phyloP scores from a whole-genome alignment of 2,113 vertebrate species.

The Prunella himalayana region DNA sequence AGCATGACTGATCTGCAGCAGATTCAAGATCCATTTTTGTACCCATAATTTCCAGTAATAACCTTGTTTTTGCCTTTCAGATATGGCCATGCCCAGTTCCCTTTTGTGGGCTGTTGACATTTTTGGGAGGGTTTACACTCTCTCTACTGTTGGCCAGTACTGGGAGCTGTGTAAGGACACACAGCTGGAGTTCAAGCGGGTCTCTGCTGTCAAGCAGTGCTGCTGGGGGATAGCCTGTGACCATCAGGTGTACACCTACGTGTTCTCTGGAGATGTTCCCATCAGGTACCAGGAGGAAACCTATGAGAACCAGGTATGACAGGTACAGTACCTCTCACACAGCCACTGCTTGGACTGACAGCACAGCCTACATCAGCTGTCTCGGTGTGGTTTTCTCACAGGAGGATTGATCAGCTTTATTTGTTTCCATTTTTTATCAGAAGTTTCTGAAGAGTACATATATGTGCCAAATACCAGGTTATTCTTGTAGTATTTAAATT shows the following conservation, averaged over 20 bases:
- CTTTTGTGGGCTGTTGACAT: slow-evolving; percentile 92
- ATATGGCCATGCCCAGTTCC: slow-evolving; percentile 80
- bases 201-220: slow-evolving; percentile 83
- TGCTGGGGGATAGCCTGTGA: slow-evolving; percentile 96
- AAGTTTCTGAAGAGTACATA: not conserved
- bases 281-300: slow-evolving; percentile 90
- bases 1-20: not conserved
- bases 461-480: not conserved
- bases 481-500: not conserved
- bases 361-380: not conserved
- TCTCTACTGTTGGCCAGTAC: slow-evolving; percentile 87
- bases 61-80: not conserved
- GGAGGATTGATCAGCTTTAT: not conserved
- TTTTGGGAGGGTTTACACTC: slow-evolving; percentile 87
- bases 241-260: slow-evolving; percentile 86
- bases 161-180: slow-evolving; percentile 88
- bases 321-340: not conserved
- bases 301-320: slow-evolving; percentile 91
- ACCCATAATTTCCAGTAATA: not conserved
- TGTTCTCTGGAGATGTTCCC: slow-evolving; percentile 86
- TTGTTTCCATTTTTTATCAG: not conserved
- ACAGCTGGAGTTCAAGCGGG: slow-evolving; percentile 89
- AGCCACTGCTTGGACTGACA: not conserved
- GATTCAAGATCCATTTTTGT: not conserved
- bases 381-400: not conserved